These are phyloP conservation scores for Tachystola acroxantha DNA, from an alignment of 2,888 invertebrate species.

Conservation along the genomic window DNA sequence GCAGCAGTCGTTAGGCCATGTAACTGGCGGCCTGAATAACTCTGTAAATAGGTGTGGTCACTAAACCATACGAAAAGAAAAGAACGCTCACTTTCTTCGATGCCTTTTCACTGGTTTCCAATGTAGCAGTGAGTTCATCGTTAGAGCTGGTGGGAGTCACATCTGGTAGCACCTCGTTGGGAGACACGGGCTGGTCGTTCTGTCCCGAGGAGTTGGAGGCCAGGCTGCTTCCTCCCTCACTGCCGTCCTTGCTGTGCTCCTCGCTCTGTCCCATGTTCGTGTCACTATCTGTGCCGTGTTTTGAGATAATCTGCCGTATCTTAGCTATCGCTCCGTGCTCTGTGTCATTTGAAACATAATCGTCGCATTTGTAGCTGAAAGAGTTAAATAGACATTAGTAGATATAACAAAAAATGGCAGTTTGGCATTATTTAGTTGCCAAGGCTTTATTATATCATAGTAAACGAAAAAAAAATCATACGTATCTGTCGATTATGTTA, in stretches of 20 bases:
- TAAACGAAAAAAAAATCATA: too few species aligned
- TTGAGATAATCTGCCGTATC: constrained; percentile 73
- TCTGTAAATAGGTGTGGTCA: too few species aligned
- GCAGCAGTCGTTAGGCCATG: too few species aligned
- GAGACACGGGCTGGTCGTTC: constrained; percentile 25
- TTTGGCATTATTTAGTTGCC: too few species aligned
- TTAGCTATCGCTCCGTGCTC: constrained; percentile 74
- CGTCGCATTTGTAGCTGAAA: constrained; percentile 86
- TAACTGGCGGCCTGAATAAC: too few species aligned
- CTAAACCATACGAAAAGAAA: too few species aligned
- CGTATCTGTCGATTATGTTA: too few species aligned
- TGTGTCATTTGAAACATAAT: constrained; percentile 86
- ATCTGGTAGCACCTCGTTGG: too few species aligned
- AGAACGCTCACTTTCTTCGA: too few species aligned
- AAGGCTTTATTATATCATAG: too few species aligned
- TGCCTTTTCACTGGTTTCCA: constrained; percentile 41
- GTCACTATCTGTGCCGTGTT: constrained; percentile 31
- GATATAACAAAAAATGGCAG: too few species aligned
- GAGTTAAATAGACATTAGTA: neutral
- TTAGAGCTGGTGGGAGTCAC: constrained; percentile 30
- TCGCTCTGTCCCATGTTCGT: constrained; percentile 34
- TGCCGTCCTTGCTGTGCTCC: constrained; percentile 40
- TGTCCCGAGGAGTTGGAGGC: constrained; percentile 19
- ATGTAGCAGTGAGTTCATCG: constrained; percentile 24
- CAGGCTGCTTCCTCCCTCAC: constrained; percentile 30